Evolutionary conservation across 2,113 vertebrate species (phyloP).

Genomic region (Oceanodroma tethys): DNA sequence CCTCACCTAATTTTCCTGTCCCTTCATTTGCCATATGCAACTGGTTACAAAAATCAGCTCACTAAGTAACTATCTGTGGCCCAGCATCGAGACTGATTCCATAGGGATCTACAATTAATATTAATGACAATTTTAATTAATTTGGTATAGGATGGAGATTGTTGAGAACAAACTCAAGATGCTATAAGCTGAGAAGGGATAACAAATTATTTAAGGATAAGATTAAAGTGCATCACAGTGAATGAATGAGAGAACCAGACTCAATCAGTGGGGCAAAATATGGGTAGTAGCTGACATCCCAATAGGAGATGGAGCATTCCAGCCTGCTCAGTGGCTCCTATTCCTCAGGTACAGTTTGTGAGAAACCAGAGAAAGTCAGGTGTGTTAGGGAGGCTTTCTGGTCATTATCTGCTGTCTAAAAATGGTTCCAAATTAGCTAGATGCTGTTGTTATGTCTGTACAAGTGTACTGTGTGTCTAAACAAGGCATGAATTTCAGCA

Average conservation of each 20-base stretch:
- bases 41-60: not conserved
- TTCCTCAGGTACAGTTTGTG: not conserved
- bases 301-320: not conserved
- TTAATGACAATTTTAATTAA: conserved; percentile 15
- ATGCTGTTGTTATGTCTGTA: not conserved
- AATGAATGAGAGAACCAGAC: not conserved
- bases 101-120: not conserved
- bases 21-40: not conserved
- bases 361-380: not conserved
- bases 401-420: not conserved
- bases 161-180: not conserved
- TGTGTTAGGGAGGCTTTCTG: not conserved
- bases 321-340: not conserved
- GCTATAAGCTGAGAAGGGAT: not conserved
- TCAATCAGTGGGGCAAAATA: not conserved
- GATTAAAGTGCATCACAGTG: not conserved
- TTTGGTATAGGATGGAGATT: not conserved
- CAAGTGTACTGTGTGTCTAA: not conserved
- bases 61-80: not conserved
- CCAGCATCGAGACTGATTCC: not conserved
- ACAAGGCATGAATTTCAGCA: not conserved
- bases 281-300: not conserved
- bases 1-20: conserved; percentile 20
- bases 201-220: not conserved
- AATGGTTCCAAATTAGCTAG: not conserved